phyloP scores from a whole-genome alignment of 2,797 vertebrate genomes.

The Taenioides sp. region DNA sequence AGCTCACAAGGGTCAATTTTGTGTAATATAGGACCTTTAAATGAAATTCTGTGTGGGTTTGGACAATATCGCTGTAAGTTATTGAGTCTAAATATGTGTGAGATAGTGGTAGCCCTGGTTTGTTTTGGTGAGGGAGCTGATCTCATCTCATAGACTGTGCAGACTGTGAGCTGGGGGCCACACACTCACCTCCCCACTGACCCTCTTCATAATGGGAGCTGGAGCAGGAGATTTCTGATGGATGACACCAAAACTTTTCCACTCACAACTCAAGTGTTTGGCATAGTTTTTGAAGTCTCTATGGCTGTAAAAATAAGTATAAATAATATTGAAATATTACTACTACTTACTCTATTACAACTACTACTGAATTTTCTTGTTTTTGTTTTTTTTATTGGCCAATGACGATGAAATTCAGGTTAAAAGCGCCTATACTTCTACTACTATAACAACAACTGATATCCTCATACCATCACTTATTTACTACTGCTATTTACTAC shows the following conservation, averaged over 20 bases:
- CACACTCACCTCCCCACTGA: constrained; percentile 43
- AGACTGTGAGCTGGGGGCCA: constrained; percentile 31
- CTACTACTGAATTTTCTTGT: no score
- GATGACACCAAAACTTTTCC: constrained; percentile 47
- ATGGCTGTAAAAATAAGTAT: background rate
- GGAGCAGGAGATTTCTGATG: constrained; percentile 35
- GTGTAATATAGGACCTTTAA: no score
- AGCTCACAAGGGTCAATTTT: no score
- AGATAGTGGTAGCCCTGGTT: constrained; percentile 16
- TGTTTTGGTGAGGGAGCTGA: constrained; percentile 15
- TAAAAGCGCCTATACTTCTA: no score
- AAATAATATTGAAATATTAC: background rate
- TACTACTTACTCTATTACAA: background rate
- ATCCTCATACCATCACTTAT: no score
- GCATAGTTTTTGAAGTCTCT: constrained; percentile 15
- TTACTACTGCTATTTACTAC: no score
- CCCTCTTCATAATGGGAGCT: constrained; percentile 46
- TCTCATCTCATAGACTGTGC: constrained; percentile 40
- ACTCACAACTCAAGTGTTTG: constrained; percentile 36
- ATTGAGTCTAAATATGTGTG: constrained; percentile 50
- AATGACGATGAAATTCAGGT: no score
- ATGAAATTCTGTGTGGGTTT: no score
- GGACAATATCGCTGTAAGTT: constrained; percentile 28
- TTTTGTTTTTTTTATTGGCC: no score
- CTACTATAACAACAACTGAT: no score